These are phyloP conservation scores for Eurytoma californica DNA, from an alignment of 2,888 invertebrate genomes.

Conservation along the genomic window DNA sequence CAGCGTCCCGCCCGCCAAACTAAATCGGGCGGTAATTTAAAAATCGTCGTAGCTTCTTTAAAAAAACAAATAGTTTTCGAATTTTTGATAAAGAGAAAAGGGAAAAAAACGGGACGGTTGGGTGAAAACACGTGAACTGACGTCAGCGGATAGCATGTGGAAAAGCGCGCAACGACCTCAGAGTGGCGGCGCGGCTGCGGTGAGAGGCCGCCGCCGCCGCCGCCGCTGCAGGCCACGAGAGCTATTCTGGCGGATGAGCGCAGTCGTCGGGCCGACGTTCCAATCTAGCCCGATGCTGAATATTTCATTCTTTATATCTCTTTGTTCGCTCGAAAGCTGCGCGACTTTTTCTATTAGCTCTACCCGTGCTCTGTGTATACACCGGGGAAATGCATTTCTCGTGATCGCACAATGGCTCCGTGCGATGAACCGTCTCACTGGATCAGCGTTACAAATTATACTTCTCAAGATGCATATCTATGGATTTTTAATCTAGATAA, in stretches of 20 bases:
- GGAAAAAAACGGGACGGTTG: background rate
- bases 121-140: background rate
- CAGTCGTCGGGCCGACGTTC: slow-evolving; percentile 46
- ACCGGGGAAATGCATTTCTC: background rate
- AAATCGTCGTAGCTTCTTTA: background rate
- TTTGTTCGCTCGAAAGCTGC: slow-evolving; percentile 16
- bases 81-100: background rate
- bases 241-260: slow-evolving; percentile 60
- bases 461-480: no score
- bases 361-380: no score
- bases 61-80: background rate
- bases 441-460: no score
- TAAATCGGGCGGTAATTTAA: background rate
- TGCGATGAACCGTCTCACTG: background rate
- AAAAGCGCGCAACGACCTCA: slow-evolving; percentile 29
- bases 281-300: slow-evolving; percentile 13
- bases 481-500: no score
- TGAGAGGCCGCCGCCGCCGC: slow-evolving; percentile 3
- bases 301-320: slow-evolving; percentile 21
- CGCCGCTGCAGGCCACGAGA: slow-evolving; percentile 7
- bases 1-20: background rate
- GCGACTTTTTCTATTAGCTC: no score
- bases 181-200: background rate
- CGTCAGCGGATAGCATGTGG: slow-evolving; percentile 20
- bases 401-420: background rate